Percentiles rank a stretch among this genome's conserved stretches.
Conservation (phyloP, 2,797 vertebrate genomes). For the Dendrocincla tyrannina region DNA sequence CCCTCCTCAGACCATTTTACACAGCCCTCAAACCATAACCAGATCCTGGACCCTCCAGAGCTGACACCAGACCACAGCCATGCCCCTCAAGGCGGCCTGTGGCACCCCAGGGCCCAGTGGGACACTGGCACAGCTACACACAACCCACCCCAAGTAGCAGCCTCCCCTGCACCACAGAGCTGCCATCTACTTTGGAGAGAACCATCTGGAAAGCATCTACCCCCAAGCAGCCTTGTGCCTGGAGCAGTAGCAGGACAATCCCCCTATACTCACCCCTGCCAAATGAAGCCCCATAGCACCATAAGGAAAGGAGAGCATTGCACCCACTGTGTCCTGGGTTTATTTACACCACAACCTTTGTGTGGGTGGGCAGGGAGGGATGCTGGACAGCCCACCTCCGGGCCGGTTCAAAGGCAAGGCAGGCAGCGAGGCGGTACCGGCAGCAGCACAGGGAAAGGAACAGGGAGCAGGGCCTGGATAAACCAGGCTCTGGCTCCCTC, state of each 20-base stretch:
- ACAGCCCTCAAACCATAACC: background rate
- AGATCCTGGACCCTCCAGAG: background rate
- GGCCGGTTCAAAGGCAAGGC: background rate
- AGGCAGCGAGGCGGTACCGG: background rate
- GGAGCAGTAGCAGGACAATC: background rate
- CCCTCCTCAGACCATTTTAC: background rate
- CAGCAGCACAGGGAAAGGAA: background rate
- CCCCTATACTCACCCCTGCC: too few species aligned
- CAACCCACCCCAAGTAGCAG: background rate
- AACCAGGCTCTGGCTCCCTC: background rate
- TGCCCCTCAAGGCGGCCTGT: background rate
- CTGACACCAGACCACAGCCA: background rate
- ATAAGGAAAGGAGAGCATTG: background rate
- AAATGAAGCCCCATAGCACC: background rate
- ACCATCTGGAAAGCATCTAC: background rate
- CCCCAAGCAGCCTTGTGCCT: too few species aligned
- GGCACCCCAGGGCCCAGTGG: background rate
- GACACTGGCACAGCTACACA: background rate
- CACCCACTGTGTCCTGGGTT: background rate
- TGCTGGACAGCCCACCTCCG: background rate
- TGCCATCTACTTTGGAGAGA: background rate
- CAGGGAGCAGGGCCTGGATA: background rate
- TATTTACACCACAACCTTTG: conserved; percentile 51
- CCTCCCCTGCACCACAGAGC: background rate
- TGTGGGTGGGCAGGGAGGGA: background rate